phyloP scores from a whole-genome alignment of 2,888 invertebrate genomes.

The Crepidodera aurea region DNA sequence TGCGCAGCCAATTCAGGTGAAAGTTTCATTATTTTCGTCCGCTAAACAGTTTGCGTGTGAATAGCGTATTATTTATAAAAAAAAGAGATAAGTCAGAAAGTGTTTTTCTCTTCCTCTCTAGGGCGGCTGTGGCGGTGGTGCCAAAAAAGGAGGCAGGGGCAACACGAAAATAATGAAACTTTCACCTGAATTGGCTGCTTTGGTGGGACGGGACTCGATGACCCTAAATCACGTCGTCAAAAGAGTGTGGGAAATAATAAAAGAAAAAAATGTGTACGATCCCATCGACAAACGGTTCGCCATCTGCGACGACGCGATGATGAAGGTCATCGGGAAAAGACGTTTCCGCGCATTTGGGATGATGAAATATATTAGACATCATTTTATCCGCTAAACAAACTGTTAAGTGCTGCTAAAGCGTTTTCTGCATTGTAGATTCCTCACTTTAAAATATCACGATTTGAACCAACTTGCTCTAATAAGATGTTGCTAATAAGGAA shows the following conservation, averaged over 20 bases:
- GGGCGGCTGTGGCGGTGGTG: conserved; percentile 48
- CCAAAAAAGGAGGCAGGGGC: conserved; percentile 72
- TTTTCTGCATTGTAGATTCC: too few species aligned
- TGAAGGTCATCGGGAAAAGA: conserved; percentile 90
- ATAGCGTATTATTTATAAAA: too few species aligned
- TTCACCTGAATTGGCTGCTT: conserved; percentile 83
- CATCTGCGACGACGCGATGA: conserved; percentile 89
- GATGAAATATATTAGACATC: conserved; percentile 95
- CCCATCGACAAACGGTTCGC: conserved; percentile 95
- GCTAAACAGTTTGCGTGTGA: too few species aligned
- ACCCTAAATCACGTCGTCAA: conserved; percentile 91
- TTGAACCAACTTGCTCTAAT: too few species aligned
- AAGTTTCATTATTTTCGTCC: conserved; percentile 82
- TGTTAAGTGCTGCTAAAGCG: too few species aligned
- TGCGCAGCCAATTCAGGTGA: conserved; percentile 87
- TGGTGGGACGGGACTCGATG: conserved; percentile 85
- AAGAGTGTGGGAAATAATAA: conserved; percentile 89
- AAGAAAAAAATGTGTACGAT: conserved; percentile 88
- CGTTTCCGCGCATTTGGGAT: conserved; percentile 95
- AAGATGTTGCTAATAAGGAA: too few species aligned
- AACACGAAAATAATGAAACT: conserved; percentile 86
- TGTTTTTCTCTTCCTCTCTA: too few species aligned
- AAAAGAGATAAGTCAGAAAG: too few species aligned
- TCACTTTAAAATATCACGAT: too few species aligned
- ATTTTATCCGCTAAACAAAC: conserved; percentile 73